Conservation (phyloP, 2,888 invertebrate species). For the Drosophila lacicola region DNA sequence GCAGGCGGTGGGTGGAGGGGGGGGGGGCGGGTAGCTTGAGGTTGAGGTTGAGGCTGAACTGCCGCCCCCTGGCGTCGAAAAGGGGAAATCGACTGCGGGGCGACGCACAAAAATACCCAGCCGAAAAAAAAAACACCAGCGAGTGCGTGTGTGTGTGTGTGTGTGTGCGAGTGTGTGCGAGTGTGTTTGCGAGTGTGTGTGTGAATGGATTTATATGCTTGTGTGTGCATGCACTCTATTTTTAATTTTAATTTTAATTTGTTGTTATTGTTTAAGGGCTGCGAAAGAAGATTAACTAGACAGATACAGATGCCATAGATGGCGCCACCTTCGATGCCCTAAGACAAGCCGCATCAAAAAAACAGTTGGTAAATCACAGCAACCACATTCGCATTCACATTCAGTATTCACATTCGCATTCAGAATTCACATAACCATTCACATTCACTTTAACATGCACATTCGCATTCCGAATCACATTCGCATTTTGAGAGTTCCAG, state of each 20-base stretch:
- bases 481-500: slow-evolving; percentile 3
- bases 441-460: slow-evolving; percentile 7
- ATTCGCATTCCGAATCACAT: slow-evolving; percentile 7
- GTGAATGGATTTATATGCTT: slow-evolving; percentile 31
- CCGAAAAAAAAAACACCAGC: slow-evolving; percentile 36
- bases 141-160: slow-evolving; percentile 18
- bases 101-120: slow-evolving; percentile 69
- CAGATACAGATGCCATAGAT: not conserved
- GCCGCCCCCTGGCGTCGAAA: slow-evolving; percentile 62
- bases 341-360: slow-evolving; percentile 27
- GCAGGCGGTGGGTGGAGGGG: not conserved
- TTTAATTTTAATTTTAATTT: slow-evolving; percentile 55
- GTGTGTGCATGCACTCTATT: slow-evolving; percentile 19
- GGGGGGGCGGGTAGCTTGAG: not conserved
- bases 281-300: not conserved
- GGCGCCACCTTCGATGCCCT: not conserved
- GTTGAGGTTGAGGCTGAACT: slow-evolving; percentile 1
- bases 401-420: slow-evolving; percentile 16
- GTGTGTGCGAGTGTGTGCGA: slow-evolving; percentile 8
- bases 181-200: slow-evolving; percentile 17
- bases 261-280: slow-evolving; percentile 40
- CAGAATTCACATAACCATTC: slow-evolving; percentile 7
- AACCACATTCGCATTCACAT: slow-evolving; percentile 15
- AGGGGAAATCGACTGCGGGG: slow-evolving; percentile 68
- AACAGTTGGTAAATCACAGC: slow-evolving; percentile 37